phyloP scores from a whole-genome alignment of 2,797 vertebrate genomes.

The Lutjanus campechanus region DNA sequence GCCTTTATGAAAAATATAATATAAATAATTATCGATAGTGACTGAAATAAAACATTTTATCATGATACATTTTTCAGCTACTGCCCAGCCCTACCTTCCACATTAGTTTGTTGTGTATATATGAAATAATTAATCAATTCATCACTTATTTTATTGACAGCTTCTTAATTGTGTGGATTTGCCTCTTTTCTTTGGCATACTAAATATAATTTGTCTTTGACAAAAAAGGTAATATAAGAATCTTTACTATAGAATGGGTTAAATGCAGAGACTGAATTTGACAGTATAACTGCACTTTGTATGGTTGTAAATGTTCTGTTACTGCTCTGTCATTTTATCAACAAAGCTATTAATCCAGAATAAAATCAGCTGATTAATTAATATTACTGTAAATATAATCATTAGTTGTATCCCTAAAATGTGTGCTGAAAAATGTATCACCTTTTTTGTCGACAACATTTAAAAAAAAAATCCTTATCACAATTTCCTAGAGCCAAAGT shows the following conservation, averaged over 20 bases:
- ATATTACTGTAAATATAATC: not conserved
- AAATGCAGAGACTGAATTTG: no score
- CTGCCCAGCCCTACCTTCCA: no score
- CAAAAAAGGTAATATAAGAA: not conserved
- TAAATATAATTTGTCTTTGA: not conserved
- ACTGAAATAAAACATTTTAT: no score
- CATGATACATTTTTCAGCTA: no score
- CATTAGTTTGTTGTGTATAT: not conserved
- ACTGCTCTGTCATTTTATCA: conserved; percentile 5
- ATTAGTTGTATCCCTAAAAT: not conserved
- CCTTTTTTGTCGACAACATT: not conserved
- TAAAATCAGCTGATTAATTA: not conserved
- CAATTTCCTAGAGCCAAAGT: no score
- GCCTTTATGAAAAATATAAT: no score
- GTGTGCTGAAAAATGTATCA: not conserved
- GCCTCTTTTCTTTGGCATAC: not conserved
- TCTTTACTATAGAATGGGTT: not conserved
- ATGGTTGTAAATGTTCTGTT: no score
- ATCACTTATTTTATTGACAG: not conserved
- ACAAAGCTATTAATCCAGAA: not conserved
- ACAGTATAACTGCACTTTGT: no score
- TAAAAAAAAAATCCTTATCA: not conserved
- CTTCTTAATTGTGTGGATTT: not conserved
- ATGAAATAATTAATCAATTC: not conserved
- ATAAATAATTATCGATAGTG: no score